These are phyloP conservation scores for Lasioglossum oenotherae DNA, from an alignment of 2,888 invertebrate species.

Conservation along the genomic window DNA sequence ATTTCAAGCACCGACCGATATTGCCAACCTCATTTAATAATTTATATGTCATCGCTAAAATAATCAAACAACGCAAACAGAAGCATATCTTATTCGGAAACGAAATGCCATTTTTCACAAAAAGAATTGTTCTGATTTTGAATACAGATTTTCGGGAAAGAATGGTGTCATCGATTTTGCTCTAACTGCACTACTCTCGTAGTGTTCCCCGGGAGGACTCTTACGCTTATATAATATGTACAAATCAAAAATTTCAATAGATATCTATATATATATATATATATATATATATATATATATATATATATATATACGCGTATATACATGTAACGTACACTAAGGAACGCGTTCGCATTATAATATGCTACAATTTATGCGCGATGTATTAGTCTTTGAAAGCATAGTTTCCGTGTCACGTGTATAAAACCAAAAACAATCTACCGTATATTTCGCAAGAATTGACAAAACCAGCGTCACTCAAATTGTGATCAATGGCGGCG, in stretches of 20 bases:
- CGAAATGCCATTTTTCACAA: constrained; percentile 60
- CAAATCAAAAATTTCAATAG: constrained; percentile 63
- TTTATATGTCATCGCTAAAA: not conserved
- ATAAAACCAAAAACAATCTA: constrained; percentile 59
- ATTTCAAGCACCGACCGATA: constrained; percentile 21
- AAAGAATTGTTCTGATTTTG: constrained; percentile 56
- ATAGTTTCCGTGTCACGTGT: constrained; percentile 59
- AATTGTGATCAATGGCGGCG: constrained; percentile 64
- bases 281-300: constrained; percentile 1
- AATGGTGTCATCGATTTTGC: not conserved
- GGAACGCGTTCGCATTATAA: constrained; percentile 44
- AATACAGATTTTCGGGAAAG: constrained; percentile 12
- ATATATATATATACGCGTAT: constrained; percentile 43
- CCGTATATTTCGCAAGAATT: constrained; percentile 56
- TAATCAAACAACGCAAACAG: not conserved
- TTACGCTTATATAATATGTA: constrained; percentile 62
- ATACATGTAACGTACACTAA: constrained; percentile 57
- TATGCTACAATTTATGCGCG: constrained; percentile 56
- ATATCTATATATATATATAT: constrained; percentile 36
- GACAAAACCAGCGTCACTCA: constrained; percentile 57
- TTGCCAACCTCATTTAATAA: constrained; percentile 19
- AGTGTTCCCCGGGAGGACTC: constrained; percentile 38
- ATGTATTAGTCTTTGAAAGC: constrained; percentile 50
- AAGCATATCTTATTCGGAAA: not conserved
- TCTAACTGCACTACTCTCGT: constrained; percentile 11